These are phyloP conservation scores for Alloscopus bannaensis DNA, from an alignment of 2,888 invertebrate genomes.

Conservation along the genomic window DNA sequence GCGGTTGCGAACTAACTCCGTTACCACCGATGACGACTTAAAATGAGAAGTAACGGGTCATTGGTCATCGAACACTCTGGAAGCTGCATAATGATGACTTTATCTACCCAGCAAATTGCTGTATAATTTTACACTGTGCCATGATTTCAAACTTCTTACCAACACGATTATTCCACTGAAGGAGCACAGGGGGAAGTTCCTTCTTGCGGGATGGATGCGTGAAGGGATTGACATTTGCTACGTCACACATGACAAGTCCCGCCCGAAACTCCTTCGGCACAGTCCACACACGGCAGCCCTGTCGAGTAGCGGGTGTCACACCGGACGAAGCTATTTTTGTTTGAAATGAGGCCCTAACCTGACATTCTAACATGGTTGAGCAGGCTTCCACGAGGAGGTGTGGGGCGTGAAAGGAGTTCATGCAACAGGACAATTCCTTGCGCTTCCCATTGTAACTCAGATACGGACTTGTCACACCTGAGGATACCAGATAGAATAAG, in stretches of 20 bases:
- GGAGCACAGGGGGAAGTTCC: slow-evolving; percentile 34
- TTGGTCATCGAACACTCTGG: too few species aligned
- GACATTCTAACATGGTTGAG: slow-evolving; percentile 50
- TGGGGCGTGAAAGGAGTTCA: slow-evolving; percentile 29
- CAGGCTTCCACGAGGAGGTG: slow-evolving; percentile 32
- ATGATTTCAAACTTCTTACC: too few species aligned
- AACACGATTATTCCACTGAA: slow-evolving; percentile 52
- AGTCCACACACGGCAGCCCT: slow-evolving; percentile 28
- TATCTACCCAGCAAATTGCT: too few species aligned
- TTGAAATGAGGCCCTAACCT: slow-evolving; percentile 56
- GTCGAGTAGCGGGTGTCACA: background rate
- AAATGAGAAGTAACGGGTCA: too few species aligned
- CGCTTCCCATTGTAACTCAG: slow-evolving; percentile 22
- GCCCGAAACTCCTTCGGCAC: slow-evolving; percentile 30
- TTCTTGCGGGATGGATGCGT: slow-evolving; percentile 10
- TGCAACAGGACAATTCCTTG: slow-evolving; percentile 41
- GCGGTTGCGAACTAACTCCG: slow-evolving; percentile 18
- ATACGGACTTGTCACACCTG: slow-evolving; percentile 31
- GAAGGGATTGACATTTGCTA: slow-evolving; percentile 27
- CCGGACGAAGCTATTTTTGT: slow-evolving; percentile 21
- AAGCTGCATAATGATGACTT: too few species aligned
- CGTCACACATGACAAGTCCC: slow-evolving; percentile 42
- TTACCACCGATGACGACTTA: slow-evolving; percentile 6
- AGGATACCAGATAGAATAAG: slow-evolving; percentile 8
- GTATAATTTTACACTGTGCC: too few species aligned